Evolutionary conservation across 92 coral and sea anemone genomes (phyloP).

Genomic region (Hydrozoanthus gracilis): DNA sequence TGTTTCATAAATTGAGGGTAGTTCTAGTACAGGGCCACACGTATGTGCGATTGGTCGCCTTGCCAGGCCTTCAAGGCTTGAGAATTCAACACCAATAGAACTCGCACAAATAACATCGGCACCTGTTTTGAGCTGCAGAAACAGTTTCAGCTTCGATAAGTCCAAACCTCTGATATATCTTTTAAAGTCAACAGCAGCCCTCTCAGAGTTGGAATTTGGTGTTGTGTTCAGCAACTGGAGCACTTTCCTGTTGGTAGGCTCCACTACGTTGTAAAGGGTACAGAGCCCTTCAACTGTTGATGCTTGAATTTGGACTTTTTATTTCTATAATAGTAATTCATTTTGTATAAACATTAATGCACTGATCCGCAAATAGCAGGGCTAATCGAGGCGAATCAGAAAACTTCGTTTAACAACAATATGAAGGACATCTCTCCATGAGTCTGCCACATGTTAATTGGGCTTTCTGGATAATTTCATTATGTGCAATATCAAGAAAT

Average conservation of each 20-base stretch:
- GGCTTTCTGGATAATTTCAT: constrained; percentile 21
- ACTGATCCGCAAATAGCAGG: too few species aligned
- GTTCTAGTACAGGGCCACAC: constrained; percentile 10
- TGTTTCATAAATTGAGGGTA: not conserved
- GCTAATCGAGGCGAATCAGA: too few species aligned
- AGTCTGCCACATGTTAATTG: constrained; percentile 35
- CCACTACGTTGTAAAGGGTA: constrained; percentile 14
- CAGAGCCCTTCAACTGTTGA: constrained; percentile 44
- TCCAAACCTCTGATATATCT: constrained; percentile 27
- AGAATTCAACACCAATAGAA: constrained; percentile 20
- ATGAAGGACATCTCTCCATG: constrained; percentile 35
- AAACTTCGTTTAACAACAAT: not conserved
- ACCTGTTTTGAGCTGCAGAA: constrained; percentile 19
- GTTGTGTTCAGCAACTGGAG: constrained; percentile 19
- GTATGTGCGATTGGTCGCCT: constrained; percentile 47
- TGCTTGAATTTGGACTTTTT: too few species aligned
- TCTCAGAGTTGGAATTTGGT: constrained; percentile 20
- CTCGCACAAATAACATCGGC: constrained; percentile 38
- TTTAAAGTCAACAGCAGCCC: constrained; percentile 34
- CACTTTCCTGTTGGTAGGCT: constrained; percentile 47
- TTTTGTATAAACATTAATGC: too few species aligned
- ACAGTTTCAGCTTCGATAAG: not conserved
- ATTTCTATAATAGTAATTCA: too few species aligned
- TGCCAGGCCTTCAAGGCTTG: constrained; percentile 24
- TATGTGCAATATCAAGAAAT: constrained; percentile 23